A percentile compares a stretch with the other conserved stretches of the same genome.
These are phyloP conservation scores for Electrophaes corylata DNA, from an alignment of 2,888 invertebrate species.

Conservation along the genomic window DNA sequence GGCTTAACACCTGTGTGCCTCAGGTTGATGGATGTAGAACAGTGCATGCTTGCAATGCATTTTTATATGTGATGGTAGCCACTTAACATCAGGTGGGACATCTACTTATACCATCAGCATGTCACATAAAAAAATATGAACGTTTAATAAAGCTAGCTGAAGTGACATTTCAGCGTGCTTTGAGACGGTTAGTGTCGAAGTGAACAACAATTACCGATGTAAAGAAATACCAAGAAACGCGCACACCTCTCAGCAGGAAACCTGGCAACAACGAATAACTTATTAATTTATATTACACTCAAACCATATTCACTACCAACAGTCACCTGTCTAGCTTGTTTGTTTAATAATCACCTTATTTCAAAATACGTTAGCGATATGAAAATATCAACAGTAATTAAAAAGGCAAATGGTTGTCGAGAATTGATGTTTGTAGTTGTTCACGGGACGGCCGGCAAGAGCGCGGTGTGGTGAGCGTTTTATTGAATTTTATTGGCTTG, in stretches of 20 bases:
- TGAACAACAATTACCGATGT: slow-evolving; percentile 50
- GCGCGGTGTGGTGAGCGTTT: slow-evolving; percentile 62
- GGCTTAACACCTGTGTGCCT: no score
- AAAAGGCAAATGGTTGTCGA: slow-evolving; percentile 70
- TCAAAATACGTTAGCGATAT: slow-evolving; percentile 76
- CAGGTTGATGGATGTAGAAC: no score
- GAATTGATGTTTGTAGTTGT: slow-evolving; percentile 70
- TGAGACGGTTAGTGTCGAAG: slow-evolving; percentile 42
- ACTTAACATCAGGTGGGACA: no score
- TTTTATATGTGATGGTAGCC: no score
- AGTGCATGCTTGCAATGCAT: no score
- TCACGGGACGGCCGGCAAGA: slow-evolving; percentile 45
- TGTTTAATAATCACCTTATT: slow-evolving; percentile 74
- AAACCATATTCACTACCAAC: slow-evolving; percentile 69
- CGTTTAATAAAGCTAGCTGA: background rate
- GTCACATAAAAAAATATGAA: background rate
- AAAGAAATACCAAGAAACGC: slow-evolving; percentile 44
- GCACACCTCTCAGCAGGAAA: slow-evolving; percentile 62
- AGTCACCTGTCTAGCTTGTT: slow-evolving; percentile 79
- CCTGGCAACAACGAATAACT: slow-evolving; percentile 68
- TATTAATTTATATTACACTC: slow-evolving; percentile 81
- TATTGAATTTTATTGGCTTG: slow-evolving; percentile 68
- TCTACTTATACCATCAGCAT: no score
- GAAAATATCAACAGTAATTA: slow-evolving; percentile 81
- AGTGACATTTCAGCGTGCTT: slow-evolving; percentile 12